Conservation (phyloP, 2,113 vertebrate species). For the Dolichotis patagonum region DNA sequence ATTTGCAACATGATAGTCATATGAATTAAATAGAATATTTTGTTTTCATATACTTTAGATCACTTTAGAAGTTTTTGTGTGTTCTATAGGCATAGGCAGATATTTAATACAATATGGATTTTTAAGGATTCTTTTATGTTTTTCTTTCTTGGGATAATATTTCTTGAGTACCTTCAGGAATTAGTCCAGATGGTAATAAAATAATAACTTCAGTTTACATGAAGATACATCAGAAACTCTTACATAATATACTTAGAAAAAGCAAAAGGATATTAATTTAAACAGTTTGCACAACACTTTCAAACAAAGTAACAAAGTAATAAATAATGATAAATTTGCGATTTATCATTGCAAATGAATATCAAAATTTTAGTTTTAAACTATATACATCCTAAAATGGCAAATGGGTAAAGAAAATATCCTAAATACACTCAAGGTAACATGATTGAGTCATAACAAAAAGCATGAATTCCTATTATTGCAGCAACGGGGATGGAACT, state of each 20-base stretch:
- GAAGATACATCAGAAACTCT: not conserved
- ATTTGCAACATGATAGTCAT: not conserved
- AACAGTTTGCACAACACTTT: not conserved
- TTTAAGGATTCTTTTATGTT: not conserved
- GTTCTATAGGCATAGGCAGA: not conserved
- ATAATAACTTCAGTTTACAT: not conserved
- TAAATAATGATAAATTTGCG: no score
- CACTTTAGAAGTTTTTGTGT: not conserved
- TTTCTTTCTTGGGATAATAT: not conserved
- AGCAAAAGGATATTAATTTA: not conserved
- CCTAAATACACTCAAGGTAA: not conserved
- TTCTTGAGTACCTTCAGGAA: not conserved
- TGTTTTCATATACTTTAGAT: constrained; percentile 16
- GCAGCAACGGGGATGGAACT: not conserved
- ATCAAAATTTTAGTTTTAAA: not conserved
- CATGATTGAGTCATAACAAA: not conserved
- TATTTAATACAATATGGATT: not conserved
- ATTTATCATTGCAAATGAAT: not conserved
- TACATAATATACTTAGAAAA: constrained; percentile 24
- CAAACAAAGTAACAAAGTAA: not conserved
- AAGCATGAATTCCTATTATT: not conserved
- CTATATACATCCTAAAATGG: not conserved
- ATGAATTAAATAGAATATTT: constrained; percentile 1
- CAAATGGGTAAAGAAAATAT: not conserved
- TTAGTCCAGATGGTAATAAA: not conserved